Evolutionary conservation across 2,113 vertebrate species (phyloP), one percentile per base, ranked within the genome.

Genomic region (Apteryx owenii): DNA sequence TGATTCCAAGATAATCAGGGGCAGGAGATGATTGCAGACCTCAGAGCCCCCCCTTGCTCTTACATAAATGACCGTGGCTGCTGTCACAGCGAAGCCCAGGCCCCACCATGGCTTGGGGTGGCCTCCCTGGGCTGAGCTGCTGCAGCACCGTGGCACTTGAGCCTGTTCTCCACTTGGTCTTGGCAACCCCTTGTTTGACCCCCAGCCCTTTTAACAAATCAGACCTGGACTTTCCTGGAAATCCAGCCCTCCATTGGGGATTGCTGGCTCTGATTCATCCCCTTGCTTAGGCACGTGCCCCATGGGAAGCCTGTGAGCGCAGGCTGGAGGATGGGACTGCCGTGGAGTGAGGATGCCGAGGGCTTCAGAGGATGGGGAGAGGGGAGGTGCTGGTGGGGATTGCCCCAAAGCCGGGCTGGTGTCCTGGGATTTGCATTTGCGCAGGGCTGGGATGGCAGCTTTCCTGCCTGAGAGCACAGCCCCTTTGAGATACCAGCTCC

Each of bases 1-100:
- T 97, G 94, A 96, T 96, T 84, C 93, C 81, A 13, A 93, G 94
- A 97, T 97, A 95, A 97, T 96, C 83, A 21, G 81, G 81, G 84
- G 58, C 4, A 4, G 81, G 73, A 92, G 64, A 75, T 0, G 33
- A 95, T 85, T 51, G 1, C 72, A 92, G 96, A 94, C 94, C 93
- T 89, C 21, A 5, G 64, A 78, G 36, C 82, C 60, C 48, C 48
- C 40, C 51, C 3, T 2, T 0, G 54, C 36, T 64, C 85, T 97
- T 97, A 96, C 0, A 5, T 94, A 96, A 97, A 56, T 31, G 36
- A 28, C 51, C 7, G 7, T 26, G 70, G 17, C 23, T 53, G 70
- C 50, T 9, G 50, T 8, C 26, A 73, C 26, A 22, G 48, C 38
- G 23, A 38, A 26, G 70, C 10, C 5, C 25, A 18, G 56, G 56